Base-by-base conservation (phyloP, 2,113 vertebrate species). In the Cyprinodon variegatus region DNA sequence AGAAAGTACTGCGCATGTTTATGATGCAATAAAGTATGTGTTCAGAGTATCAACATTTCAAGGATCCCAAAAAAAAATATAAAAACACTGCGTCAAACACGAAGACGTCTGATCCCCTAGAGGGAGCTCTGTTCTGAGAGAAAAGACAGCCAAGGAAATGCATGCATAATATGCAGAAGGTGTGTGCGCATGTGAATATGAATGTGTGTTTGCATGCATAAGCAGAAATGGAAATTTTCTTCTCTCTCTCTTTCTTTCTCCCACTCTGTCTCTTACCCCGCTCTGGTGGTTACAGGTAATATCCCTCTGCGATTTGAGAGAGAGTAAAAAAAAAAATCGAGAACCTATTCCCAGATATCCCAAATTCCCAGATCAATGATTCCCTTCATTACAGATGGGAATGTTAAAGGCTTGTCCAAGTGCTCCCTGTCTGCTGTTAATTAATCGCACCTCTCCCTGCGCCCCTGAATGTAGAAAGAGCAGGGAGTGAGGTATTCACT, bases 331-430 rank as follows among this genome's bases (percentile, higher is more conserved):
- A 13, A 72, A 70, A 81, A 86, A 82, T 82, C 86, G 82, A 65
- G 53, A 89, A 67, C 79, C 81, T 71, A 83, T 91, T 92, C 89
- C 90, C 88, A 86, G 83, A 83, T 89, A 90, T 92, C 89, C 85
- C 93, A 90, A 89, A 94, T 90, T 92, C 94, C 94, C 93, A 92
- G 88, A 90, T 84, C 92, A 88, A 94, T 94, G 92, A 95, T 95
- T 93, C 88, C 81, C 90, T 88, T 95, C 89, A 92, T 95, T 94
- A 94, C 91, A 83, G 87, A 76, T 86, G 88, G 85, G 88, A 92
- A 83, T 20, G 72, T 69, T 15, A 40, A 84, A 88, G 88, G 78
- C 79, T 90, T 90, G 92, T 93, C 90, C 90, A 91, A 92, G 87
- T 82, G 81, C 88, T 93, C 90, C 91, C 91, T 79, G 90, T 90